Base-by-base conservation (phyloP, 2,113 vertebrate species). In the Silurus asotus region DNA sequence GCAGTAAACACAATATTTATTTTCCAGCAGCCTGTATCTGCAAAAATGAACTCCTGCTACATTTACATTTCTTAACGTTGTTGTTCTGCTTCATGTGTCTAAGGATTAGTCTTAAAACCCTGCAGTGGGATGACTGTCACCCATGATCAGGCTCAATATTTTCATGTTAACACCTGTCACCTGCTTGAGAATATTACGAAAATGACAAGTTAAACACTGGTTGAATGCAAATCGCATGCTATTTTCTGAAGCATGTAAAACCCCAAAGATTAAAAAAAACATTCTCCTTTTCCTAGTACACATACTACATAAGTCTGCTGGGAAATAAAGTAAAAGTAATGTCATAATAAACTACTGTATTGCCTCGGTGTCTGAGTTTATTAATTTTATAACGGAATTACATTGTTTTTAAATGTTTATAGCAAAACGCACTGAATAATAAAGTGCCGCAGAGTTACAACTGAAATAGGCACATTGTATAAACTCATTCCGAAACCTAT, bases 81-180 rank as follows among this genome's bases (percentile, higher is more conserved):
- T 19, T 67, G 28, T 67, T 78, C 25, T 85, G 84, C 51, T 76
- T 85, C 51, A 20, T 51, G 62, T 69, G 75, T 48, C 10, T 67
- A 69, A 69, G 75, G 84, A 79, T 85, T 79, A 79, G 53, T 79
- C 62, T 79, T 85, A 79, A 85, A 81, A 79, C 75, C 49, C 74
- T 6, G 53, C 67, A 51, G 75, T 85, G 62, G 84, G 76, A 79
- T 51, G 75, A 79, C 74, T 85, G 83, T 51, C 83, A 8, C 49
- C 83, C 83, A 37, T 76, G 25, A 55, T 79, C 75, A 67, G 17
- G 61, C 49, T 85, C 84, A 55, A 25, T 69, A 85, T 69, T 79
- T 85, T 85, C 62, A 65, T 51, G 75, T 53, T 69, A 69, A 85
- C 75, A 61, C 61, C 84, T 85, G 75, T 78, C 49, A 75, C 17